Percentiles rank a stretch among this genome's conserved stretches.
These are phyloP conservation scores for Lophura nycthemera DNA, from an alignment of 2,113 vertebrate genomes.

Conservation along the genomic window DNA sequence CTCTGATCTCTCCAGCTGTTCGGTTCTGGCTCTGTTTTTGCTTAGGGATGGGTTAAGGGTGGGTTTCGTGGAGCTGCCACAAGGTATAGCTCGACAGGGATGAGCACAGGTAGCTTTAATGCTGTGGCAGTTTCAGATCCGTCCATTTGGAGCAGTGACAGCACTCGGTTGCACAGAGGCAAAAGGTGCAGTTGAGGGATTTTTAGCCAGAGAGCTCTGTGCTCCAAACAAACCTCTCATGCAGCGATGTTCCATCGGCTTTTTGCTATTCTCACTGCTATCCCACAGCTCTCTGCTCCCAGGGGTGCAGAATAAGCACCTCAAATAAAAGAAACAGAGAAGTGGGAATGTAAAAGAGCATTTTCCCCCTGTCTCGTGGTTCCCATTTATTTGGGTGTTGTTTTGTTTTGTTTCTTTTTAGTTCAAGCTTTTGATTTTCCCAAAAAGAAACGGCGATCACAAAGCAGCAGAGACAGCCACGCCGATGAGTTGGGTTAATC, in stretches of 20 bases:
- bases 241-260: accelerated
- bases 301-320: accelerated
- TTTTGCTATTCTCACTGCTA: background rate
- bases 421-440: background rate
- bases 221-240: background rate
- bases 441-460: background rate
- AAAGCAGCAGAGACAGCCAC: background rate
- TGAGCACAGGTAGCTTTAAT: background rate
- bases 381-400: background rate
- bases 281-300: background rate
- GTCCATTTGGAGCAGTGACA: background rate
- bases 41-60: background rate
- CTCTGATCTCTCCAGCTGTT: background rate
- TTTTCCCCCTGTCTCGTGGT: accelerated
- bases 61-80: accelerated
- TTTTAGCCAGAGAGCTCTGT: accelerated
- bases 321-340: background rate
- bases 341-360: accelerated
- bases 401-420: accelerated
- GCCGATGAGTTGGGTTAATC: background rate
- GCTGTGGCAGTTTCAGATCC: accelerated
- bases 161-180: accelerated
- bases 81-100: accelerated
- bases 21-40: background rate
- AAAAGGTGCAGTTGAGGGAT: accelerated